These are phyloP conservation scores for Latrodectus geometricus DNA, from an alignment of 1,140 invertebrate genomes.

Conservation along the genomic window DNA sequence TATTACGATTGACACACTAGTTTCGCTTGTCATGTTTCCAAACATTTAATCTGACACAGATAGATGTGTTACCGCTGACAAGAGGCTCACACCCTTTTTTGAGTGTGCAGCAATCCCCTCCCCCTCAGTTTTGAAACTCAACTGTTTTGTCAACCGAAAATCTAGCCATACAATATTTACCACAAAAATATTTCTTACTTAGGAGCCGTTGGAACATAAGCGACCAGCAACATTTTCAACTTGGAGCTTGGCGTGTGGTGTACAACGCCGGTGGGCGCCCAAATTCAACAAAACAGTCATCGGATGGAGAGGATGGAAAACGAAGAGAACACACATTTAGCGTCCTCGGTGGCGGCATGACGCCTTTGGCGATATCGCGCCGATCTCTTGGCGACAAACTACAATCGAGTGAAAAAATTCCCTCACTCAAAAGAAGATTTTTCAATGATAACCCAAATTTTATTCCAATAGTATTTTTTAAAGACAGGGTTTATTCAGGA, in stretches of 20 bases:
- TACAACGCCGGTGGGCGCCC: not conserved
- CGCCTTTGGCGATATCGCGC: not conserved
- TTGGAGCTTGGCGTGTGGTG: not conserved
- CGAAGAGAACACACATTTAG: not conserved
- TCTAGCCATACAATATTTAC: not conserved
- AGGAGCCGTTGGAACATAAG: not conserved
- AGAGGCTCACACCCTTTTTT: not conserved
- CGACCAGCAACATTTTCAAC: not conserved
- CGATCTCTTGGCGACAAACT: constrained; percentile 28
- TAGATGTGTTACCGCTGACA: not conserved
- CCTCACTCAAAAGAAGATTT: not conserved
- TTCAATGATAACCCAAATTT: too few species aligned
- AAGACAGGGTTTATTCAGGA: too few species aligned
- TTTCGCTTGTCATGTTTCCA: too few species aligned
- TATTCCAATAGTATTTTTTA: too few species aligned
- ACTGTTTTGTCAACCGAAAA: not conserved
- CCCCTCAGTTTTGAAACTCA: not conserved
- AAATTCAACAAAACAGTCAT: constrained; percentile 17
- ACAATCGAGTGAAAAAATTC: not conserved
- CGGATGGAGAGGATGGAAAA: constrained; percentile 25
- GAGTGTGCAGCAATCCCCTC: not conserved
- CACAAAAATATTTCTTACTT: not conserved
- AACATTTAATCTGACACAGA: too few species aligned
- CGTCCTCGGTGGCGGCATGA: not conserved
- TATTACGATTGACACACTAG: too few species aligned